A percentile compares a stretch with the other conserved stretches of the same genome.
Evolutionary conservation across 2,888 invertebrate species (phyloP).

Genomic region (Magallana nippona): DNA sequence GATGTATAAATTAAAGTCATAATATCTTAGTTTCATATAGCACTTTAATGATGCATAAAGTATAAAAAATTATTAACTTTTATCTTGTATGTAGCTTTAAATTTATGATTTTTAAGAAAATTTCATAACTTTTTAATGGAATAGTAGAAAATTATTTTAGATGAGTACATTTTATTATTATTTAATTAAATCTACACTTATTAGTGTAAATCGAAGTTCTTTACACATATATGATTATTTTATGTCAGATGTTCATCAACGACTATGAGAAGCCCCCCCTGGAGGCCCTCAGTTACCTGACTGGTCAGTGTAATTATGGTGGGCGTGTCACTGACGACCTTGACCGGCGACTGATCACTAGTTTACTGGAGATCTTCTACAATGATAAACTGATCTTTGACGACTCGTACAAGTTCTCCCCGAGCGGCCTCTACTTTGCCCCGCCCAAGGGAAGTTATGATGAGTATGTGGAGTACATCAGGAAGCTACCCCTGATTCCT

Average conservation of each 20-base stretch:
- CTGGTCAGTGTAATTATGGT: slow-evolving; percentile 80
- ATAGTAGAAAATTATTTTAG: too few species aligned
- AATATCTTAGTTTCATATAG: too few species aligned
- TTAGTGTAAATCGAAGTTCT: too few species aligned
- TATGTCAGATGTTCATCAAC: slow-evolving; percentile 79
- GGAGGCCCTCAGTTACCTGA: slow-evolving; percentile 78
- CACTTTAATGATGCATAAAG: too few species aligned
- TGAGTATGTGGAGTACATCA: slow-evolving; percentile 76
- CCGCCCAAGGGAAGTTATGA: slow-evolving; percentile 75
- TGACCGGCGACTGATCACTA: slow-evolving; percentile 77
- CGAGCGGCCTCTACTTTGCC: slow-evolving; percentile 75
- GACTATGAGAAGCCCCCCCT: slow-evolving; percentile 79
- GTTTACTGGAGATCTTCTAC: slow-evolving; percentile 77
- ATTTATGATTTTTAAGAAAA: too few species aligned
- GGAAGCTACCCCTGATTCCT: slow-evolving; percentile 76
- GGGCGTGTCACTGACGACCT: slow-evolving; percentile 79
- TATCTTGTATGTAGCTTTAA: too few species aligned
- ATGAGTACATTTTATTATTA: too few species aligned
- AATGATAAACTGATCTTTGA: slow-evolving; percentile 68
- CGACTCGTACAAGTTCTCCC: slow-evolving; percentile 74
- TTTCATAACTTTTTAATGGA: too few species aligned
- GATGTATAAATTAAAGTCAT: too few species aligned
- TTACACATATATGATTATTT: background rate
- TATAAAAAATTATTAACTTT: too few species aligned
- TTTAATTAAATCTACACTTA: too few species aligned